Evolutionary conservation across 2,797 vertebrate genomes (phyloP), one percentile per base, ranked within the genome.

Genomic region (Basileuterus tristriatus): DNA sequence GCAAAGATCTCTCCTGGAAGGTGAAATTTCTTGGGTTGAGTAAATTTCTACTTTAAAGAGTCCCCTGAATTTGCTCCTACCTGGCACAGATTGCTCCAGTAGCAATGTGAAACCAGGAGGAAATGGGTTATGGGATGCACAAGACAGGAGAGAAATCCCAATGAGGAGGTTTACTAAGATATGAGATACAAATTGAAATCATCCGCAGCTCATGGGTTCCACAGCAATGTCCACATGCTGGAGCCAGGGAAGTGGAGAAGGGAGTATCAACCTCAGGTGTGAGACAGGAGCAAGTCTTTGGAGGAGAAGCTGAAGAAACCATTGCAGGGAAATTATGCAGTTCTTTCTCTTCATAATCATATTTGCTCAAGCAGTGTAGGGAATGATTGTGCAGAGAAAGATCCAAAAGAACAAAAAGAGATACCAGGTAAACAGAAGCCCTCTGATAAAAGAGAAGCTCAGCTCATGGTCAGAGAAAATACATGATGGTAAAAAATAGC

Each of bases 401-500:
- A 70, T 50, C 59, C 16, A 76, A 91, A 88, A 85, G 39, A 92
- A 71, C 32, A 47, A 79, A 79, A 91, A 71, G 71, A 68, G 52
- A 37, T 30, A 20, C 43, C 64, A 81, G 67, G 67, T 85, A 83
- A 76, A 62, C 46, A 91, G 70, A 81, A 80, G 11, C 20, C 26
- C 46, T 86, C 49, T 82, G 81, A 91, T 69, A 58, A 91, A 95
- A 80, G 11, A 78, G 56, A 78, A 94, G 36, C 56, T 53, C 62
- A 87, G 63, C 43, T 78, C 58, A 32, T 7, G 34, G 65, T 68
- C 74, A 90, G 85, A 43, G 76, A 78, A 87, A 81, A 24, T 19
- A 64, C 72, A 84, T 0, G 49, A 64, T 63, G 58, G 68, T 53
- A 96, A 96, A 74, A 96, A 94, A 95, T 46, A 93, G 80, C 65